Evolutionary conservation across 2,888 invertebrate genomes (phyloP), one percentile per base, ranked within the genome.

Genomic region (Amphimallon solstitiale): DNA sequence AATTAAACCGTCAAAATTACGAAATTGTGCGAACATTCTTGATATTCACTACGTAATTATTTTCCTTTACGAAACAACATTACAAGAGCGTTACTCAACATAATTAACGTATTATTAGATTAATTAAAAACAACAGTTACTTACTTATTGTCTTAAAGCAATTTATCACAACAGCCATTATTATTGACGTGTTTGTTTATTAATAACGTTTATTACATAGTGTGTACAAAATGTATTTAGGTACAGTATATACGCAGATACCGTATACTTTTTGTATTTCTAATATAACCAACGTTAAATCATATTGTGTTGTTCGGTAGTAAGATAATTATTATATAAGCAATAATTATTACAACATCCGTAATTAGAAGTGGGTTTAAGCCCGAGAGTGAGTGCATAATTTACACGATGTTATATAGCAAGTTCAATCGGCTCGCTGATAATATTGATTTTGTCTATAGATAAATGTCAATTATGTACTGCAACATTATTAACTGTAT

Each of bases 251-350:
- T 35, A 51, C 35, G 34, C 10, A 12, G 7, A 15, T 35, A 51
- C n/a, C 10, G 17, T n/a, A 17, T n/a, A n/a, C n/a, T 35, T 15
- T 15, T 14, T 14, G n/a, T 15, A 35, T 51, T 34, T 35, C 17
- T 51, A 29, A 29, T n/a, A n/a, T 29, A 51, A 35, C 51, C 29
- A 12, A 15, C 35, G 17, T 35, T 51, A 51, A 51, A 51, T 51
- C 51, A 51, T n/a, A 51, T 17, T 35, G 35, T 15, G 51, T 51
- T 35, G 35, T 9, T 17, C 35, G 9, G 17, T 37, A 35, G 34
- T n/a, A n/a, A n/a, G n/a, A 15, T 51, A 51, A 51, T 51, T 35
- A 51, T 51, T 51, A 17, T 51, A 17, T 51, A 51, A 51, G 51
- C 35, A 35, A 51, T 51, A 51, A 51, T 51, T 51, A 51, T 51